Conservation (phyloP, 2,113 vertebrate species). For the human region DNA sequence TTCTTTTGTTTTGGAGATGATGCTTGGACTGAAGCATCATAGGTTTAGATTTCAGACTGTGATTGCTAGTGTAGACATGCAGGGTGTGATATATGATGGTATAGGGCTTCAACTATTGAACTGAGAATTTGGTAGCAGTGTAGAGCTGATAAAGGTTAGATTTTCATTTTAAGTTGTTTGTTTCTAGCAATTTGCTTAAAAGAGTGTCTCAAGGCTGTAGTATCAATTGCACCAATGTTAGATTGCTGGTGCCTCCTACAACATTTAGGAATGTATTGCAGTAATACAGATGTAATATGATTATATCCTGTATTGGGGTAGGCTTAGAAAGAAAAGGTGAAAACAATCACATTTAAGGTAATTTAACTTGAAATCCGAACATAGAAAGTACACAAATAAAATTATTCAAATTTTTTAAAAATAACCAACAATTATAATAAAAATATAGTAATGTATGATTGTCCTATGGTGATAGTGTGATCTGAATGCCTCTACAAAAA, state of each 20-base stretch:
- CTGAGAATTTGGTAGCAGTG: neutral
- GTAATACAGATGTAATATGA: neutral
- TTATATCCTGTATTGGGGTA: neutral
- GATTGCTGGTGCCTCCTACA: neutral
- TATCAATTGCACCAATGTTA: neutral
- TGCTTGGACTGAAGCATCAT: neutral
- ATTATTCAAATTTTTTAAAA: neutral
- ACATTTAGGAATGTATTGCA: neutral
- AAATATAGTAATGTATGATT: neutral
- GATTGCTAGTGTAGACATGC: neutral
- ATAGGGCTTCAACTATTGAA: neutral
- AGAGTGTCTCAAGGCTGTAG: neutral
- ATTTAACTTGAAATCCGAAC: neutral
- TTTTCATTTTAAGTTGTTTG: neutral
- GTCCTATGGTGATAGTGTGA: neutral
- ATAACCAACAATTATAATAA: neutral
- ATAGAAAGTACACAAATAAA: neutral
- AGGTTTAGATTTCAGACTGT: neutral
- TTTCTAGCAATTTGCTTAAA: neutral
- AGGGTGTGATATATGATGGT: neutral
- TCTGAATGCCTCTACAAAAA: neutral
- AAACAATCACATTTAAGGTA: neutral
- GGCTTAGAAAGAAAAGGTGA: neutral
- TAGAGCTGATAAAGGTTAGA: neutral
- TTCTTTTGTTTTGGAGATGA: neutral